These are phyloP conservation scores for Dicentrarchus labrax DNA, from an alignment of 2,113 vertebrate species.

Conservation along the genomic window DNA sequence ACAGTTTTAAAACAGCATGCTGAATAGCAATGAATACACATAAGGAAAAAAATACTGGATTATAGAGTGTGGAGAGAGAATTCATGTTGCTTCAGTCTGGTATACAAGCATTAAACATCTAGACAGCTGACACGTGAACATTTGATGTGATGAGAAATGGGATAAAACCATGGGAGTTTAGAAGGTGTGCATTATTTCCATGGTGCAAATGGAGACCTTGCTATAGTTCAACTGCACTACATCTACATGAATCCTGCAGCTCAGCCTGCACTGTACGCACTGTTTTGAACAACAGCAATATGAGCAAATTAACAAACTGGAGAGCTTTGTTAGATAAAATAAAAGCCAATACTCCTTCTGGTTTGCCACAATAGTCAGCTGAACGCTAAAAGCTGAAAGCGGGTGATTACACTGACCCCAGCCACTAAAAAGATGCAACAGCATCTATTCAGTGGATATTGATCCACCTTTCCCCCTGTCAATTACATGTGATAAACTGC, in stretches of 20 bases:
- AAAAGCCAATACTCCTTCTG: slow-evolving; percentile 36
- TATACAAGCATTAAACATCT: slow-evolving; percentile 7
- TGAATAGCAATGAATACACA: slow-evolving; percentile 23
- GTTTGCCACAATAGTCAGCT: slow-evolving; percentile 41
- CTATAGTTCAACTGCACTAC: background rate
- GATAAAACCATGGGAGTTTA: background rate
- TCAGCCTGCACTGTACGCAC: background rate
- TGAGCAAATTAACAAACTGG: slow-evolving; percentile 1
- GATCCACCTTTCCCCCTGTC: slow-evolving; percentile 63
- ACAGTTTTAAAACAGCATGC: slow-evolving; percentile 1
- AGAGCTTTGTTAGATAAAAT: slow-evolving; percentile 21
- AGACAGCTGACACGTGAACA: slow-evolving; percentile 6
- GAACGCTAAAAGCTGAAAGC: slow-evolving; percentile 42
- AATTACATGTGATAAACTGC: slow-evolving; percentile 74
- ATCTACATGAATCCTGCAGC: background rate
- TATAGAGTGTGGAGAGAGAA: background rate
- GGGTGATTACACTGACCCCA: slow-evolving; percentile 41
- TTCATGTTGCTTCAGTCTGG: slow-evolving; percentile 19
- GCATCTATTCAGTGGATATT: slow-evolving; percentile 71
- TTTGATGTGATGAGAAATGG: slow-evolving; percentile 16
- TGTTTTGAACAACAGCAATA: background rate
- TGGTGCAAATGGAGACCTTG: background rate
- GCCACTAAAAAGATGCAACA: slow-evolving; percentile 55
- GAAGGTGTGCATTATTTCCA: background rate
- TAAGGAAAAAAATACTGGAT: background rate